These are phyloP conservation scores for Megalops cyprinoides DNA, from an alignment of 2,797 vertebrate species.

Conservation along the genomic window DNA sequence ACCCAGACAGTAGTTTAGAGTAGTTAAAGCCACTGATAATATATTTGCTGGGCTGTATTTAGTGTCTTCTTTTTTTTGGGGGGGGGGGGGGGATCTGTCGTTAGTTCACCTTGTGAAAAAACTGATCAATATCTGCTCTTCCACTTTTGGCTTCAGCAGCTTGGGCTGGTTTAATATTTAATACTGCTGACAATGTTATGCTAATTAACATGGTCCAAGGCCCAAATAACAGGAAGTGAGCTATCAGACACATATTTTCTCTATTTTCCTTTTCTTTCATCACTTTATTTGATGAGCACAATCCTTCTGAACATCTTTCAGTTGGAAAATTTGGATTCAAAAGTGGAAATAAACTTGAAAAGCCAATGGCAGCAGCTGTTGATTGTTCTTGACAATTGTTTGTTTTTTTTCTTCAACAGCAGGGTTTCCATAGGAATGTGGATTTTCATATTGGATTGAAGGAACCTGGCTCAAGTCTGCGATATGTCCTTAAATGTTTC, in stretches of 20 bases:
- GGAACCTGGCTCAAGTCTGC: too few species aligned
- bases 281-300: not conserved
- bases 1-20: too few species aligned
- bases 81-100: too few species aligned
- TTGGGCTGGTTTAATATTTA: not conserved
- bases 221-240: not conserved
- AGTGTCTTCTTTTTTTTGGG: too few species aligned
- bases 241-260: not conserved
- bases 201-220: not conserved
- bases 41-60: too few species aligned
- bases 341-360: constrained; percentile 6
- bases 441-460: too few species aligned
- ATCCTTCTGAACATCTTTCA: not conserved
- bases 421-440: not conserved
- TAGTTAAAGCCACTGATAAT: too few species aligned
- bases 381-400: not conserved
- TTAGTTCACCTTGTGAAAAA: too few species aligned
- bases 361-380: not conserved
- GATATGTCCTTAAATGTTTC: too few species aligned
- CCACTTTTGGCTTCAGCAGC: not conserved
- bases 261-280: not conserved
- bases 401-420: not conserved
- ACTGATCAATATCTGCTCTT: not conserved
- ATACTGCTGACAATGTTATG: not conserved
- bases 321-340: not conserved